Evolutionary conservation across 2,797 vertebrate genomes (phyloP).

Genomic region (Myiotriccus ornatus): DNA sequence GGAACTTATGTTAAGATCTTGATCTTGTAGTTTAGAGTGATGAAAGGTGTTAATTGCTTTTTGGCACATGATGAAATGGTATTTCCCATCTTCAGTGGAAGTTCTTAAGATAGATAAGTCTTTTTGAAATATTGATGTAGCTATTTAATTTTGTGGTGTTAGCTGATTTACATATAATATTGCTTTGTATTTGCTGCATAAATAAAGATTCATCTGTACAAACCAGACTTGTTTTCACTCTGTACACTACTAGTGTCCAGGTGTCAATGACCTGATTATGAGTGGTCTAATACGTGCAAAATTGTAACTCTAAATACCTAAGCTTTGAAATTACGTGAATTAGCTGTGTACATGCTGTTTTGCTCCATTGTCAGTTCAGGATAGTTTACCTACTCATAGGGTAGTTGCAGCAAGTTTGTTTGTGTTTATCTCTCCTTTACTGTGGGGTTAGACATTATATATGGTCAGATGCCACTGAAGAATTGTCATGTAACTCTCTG

Average conservation of each 20-base stretch:
- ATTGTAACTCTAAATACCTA: background rate
- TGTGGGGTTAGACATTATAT: rapidly evolving
- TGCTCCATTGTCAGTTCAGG: background rate
- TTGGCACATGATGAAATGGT: background rate
- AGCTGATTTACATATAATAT: background rate
- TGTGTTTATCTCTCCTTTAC: background rate
- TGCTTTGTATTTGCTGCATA: background rate
- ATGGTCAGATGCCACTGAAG: background rate
- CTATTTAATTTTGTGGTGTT: background rate
- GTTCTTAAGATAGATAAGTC: background rate
- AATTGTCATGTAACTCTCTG: background rate
- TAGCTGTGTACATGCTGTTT: background rate
- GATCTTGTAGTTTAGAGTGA: background rate
- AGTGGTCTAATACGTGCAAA: background rate
- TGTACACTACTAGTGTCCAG: background rate
- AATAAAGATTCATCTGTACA: background rate
- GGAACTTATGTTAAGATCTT: background rate
- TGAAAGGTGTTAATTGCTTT: background rate
- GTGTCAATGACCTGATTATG: background rate
- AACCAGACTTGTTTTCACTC: background rate
- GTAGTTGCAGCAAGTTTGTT: background rate
- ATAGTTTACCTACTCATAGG: background rate
- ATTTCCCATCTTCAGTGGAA: background rate
- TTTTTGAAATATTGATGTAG: background rate
- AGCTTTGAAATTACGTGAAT: background rate